phyloP scores from a whole-genome alignment of 2,797 vertebrate species.

The Acipenser ruthenus region DNA sequence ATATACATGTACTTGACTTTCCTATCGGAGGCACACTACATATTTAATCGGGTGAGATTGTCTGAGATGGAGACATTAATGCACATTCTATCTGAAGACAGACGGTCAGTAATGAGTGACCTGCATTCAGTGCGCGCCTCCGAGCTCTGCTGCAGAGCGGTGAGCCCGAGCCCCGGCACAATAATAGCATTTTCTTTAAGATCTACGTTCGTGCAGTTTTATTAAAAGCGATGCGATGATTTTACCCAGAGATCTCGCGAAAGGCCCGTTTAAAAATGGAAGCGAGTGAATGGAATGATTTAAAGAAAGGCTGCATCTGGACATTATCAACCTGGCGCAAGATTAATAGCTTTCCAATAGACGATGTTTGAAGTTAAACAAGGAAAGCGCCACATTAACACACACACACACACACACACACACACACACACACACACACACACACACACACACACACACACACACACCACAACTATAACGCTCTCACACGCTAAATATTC shows the following conservation, averaged over 20 bases:
- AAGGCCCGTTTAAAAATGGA: slow-evolving; percentile 32
- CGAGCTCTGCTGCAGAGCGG: not conserved
- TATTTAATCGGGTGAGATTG: no score
- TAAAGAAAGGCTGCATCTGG: slow-evolving; percentile 37
- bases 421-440: no score
- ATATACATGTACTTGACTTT: no score
- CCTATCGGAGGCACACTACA: no score
- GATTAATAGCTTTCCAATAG: slow-evolving; percentile 24
- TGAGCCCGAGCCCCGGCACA: no score
- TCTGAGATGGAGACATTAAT: no score
- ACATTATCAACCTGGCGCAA: slow-evolving; percentile 25
- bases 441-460: no score
- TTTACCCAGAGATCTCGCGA: slow-evolving; percentile 30
- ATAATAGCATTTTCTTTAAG: slow-evolving; percentile 24
- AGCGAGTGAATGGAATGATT: slow-evolving; percentile 36
- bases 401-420: not conserved
- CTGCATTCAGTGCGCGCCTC: not conserved
- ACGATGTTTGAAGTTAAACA: slow-evolving; percentile 2
- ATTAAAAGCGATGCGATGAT: slow-evolving; percentile 32
- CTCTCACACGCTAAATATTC: no score
- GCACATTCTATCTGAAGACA: no score
- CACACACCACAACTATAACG: no score
- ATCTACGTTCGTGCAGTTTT: slow-evolving; percentile 26
- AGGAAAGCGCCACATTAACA: slow-evolving; percentile 1
- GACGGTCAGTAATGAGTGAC: no score